Conservation (phyloP, 2,888 invertebrate genomes). For the Yponomeuta plumbellus region DNA sequence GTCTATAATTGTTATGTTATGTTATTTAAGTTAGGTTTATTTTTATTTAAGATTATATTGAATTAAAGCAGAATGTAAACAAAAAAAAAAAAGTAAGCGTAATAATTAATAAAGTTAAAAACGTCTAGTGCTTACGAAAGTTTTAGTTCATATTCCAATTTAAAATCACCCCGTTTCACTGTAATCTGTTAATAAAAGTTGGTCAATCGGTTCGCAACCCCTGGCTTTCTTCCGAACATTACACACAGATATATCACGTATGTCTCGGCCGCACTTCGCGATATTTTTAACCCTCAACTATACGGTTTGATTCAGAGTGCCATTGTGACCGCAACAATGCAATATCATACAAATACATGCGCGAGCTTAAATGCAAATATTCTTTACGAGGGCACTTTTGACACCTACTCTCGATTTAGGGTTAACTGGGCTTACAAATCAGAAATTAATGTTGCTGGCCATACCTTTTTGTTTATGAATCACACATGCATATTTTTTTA, state of each 20-base stretch:
- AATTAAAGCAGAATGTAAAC: too few species aligned
- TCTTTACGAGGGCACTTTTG: slow-evolving; percentile 15
- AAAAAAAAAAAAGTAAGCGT: too few species aligned
- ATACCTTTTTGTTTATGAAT: background rate
- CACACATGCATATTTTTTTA: background rate
- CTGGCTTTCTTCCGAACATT: slow-evolving; percentile 21
- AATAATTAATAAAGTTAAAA: too few species aligned
- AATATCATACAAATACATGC: slow-evolving; percentile 16
- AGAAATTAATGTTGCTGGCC: background rate
- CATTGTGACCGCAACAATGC: slow-evolving; percentile 45
- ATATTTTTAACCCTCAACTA: slow-evolving; percentile 63
- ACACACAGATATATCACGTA: slow-evolving; percentile 39
- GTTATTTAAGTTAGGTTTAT: too few species aligned
- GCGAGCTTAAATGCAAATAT: slow-evolving; percentile 16
- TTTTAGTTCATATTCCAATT: too few species aligned
- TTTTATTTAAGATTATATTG: too few species aligned
- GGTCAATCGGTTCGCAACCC: background rate
- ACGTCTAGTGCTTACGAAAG: too few species aligned
- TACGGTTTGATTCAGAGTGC: slow-evolving; percentile 61
- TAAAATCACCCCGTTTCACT: too few species aligned
- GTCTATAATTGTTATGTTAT: too few species aligned
- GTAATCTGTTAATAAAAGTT: too few species aligned
- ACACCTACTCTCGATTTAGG: slow-evolving; percentile 15
- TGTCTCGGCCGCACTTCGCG: slow-evolving; percentile 32
- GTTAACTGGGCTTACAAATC: slow-evolving; percentile 7